Evolutionary conservation across 2,113 vertebrate species (phyloP).

Genomic region (Propithecus coquereli): DNA sequence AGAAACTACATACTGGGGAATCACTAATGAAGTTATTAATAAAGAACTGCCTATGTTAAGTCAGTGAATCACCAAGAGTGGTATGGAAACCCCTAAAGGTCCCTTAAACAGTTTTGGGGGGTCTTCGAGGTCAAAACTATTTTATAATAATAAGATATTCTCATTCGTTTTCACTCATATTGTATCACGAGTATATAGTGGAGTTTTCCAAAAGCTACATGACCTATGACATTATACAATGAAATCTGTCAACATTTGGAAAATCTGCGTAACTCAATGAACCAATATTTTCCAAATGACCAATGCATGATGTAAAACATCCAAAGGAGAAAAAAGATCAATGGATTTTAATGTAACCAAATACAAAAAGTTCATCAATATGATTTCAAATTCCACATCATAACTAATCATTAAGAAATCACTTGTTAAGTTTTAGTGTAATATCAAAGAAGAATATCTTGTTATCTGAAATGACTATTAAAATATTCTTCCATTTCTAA

Average conservation of each 20-base stretch:
- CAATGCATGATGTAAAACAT: not conserved
- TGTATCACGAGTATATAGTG: not conserved
- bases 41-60: not conserved
- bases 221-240: too few relatives aligned
- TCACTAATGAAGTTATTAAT: not conserved
- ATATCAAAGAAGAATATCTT: conserved; percentile 10
- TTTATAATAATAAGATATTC: not conserved
- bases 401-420: not conserved
- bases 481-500: not conserved
- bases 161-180: not conserved
- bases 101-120: not conserved
- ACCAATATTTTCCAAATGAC: not conserved
- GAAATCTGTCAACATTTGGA: not conserved
- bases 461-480: not conserved
- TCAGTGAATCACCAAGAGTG: not conserved
- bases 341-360: not conserved
- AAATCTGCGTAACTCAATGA: not conserved
- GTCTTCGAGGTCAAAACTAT: not conserved
- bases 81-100: not conserved
- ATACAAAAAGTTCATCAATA: not conserved
- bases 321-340: not conserved
- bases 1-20: not conserved
- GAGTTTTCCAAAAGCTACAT: not conserved
- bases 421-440: not conserved
- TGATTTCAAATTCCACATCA: not conserved